Conservation (phyloP, 1,140 invertebrate species). For the Leptestheria dahalacensis region DNA sequence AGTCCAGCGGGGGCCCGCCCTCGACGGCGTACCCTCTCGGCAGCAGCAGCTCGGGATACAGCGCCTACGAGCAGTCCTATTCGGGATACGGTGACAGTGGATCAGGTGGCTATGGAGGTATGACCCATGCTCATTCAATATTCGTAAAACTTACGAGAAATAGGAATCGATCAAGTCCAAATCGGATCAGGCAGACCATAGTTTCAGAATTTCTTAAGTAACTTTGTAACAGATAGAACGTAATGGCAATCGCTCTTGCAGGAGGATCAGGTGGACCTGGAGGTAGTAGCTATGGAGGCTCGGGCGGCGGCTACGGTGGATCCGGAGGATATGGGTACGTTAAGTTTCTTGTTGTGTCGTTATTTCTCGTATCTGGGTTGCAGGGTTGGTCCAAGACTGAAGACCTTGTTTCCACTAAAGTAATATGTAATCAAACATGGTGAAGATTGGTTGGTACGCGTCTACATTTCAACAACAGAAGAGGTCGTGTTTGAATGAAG, state of each 20-base stretch:
- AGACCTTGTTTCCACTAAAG: conserved; percentile 13
- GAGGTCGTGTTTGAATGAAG: no score
- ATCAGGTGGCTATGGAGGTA: conserved; percentile 16
- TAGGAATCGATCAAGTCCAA: no score
- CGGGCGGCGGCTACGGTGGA: conserved; percentile 18
- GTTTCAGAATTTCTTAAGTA: no score
- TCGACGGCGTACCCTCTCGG: conserved; percentile 6
- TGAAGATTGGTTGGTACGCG: no score
- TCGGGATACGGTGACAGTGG: conserved; percentile 19
- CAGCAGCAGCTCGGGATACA: conserved; percentile 6
- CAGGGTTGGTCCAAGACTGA: conserved; percentile 8
- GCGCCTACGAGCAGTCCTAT: conserved; percentile 2
- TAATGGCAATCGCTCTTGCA: no score
- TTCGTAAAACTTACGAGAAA: no score
- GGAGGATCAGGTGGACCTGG: conserved; percentile 23
- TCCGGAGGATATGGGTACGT: conserved; percentile 18
- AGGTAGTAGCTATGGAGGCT: conserved; percentile 16
- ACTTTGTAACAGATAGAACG: no score
- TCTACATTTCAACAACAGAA: no score
- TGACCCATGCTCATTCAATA: no score
- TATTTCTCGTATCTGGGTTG: no score
- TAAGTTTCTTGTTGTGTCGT: no score
- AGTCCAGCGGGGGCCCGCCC: conserved; percentile 2
- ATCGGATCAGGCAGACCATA: no score
- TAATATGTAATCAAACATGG: conserved; percentile 9